A percentile compares a stretch with the other conserved stretches of the same genome.
These are phyloP conservation scores for Netelia fuscicornis DNA, from an alignment of 2,888 invertebrate genomes.

Conservation along the genomic window DNA sequence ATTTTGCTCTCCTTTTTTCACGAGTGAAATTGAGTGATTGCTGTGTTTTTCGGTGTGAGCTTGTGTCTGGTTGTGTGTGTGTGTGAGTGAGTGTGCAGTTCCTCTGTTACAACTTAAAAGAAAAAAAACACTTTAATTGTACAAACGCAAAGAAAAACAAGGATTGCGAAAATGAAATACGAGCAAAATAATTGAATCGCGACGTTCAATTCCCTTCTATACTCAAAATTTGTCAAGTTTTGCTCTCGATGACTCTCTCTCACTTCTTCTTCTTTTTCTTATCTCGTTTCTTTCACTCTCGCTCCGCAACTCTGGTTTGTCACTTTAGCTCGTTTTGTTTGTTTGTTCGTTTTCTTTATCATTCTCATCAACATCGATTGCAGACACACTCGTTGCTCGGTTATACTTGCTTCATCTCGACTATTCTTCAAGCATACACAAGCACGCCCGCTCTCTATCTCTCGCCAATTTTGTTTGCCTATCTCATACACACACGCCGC, in stretches of 20 bases:
- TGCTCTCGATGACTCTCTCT: constrained; percentile 46
- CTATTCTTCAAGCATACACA: constrained; percentile 62
- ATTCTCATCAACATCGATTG: constrained; percentile 49
- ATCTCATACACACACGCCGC: constrained; percentile 69
- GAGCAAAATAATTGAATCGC: constrained; percentile 74
- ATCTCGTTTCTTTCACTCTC: constrained; percentile 31
- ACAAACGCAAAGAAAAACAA: constrained; percentile 77
- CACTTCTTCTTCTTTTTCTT: constrained; percentile 28
- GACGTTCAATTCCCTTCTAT: constrained; percentile 63
- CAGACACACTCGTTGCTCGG: constrained; percentile 66
- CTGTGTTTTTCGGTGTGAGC: constrained; percentile 61
- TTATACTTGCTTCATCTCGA: constrained; percentile 66
- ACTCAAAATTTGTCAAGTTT: constrained; percentile 45
- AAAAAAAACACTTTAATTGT: constrained; percentile 71
- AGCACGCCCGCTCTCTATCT: constrained; percentile 66
- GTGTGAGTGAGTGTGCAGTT: constrained; percentile 73
- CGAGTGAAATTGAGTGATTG: constrained; percentile 62
- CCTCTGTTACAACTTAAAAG: constrained; percentile 76
- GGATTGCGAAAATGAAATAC: constrained; percentile 75
- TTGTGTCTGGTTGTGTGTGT: constrained; percentile 67
- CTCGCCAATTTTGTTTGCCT: constrained; percentile 64
- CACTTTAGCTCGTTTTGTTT: constrained; percentile 12
- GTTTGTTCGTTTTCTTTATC: constrained; percentile 16
- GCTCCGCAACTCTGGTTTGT: constrained; percentile 38
- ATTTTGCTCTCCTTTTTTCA: constrained; percentile 39